Evolutionary conservation across 2,113 vertebrate genomes (phyloP).

Genomic region (Myxocyprinus asiaticus): DNA sequence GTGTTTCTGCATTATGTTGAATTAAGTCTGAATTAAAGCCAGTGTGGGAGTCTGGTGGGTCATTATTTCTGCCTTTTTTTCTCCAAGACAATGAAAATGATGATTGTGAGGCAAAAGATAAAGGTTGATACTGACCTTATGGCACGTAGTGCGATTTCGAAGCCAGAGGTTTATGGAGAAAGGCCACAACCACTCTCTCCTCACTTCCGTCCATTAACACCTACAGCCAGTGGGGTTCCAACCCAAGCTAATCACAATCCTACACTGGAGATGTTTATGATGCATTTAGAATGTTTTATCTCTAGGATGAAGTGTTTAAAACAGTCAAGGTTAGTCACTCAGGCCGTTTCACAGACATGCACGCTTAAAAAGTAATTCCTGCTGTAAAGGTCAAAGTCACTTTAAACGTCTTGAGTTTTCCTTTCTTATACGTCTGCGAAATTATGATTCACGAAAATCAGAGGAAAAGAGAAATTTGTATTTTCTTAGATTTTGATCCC

Average conservation of each 20-base stretch:
- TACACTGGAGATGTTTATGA: constrained; percentile 51
- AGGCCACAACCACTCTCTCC: constrained; percentile 62
- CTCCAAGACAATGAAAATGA: constrained; percentile 67
- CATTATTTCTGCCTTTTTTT: constrained; percentile 67
- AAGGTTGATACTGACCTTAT: constrained; percentile 71
- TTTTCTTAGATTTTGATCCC: no score
- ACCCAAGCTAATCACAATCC: constrained; percentile 36
- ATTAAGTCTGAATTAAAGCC: constrained; percentile 51
- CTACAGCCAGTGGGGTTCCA: constrained; percentile 30
- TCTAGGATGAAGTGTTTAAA: constrained; percentile 31
- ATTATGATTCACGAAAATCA: background rate
- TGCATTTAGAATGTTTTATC: constrained; percentile 55
- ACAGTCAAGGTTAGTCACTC: constrained; percentile 44
- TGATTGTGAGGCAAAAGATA: constrained; percentile 65
- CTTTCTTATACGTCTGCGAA: constrained; percentile 12
- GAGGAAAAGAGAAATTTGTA: background rate
- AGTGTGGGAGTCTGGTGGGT: constrained; percentile 59
- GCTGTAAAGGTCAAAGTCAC: constrained; percentile 47
- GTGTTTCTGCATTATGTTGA: constrained; percentile 56
- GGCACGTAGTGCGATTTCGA: constrained; percentile 68
- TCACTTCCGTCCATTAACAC: constrained; percentile 41
- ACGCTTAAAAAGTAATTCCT: background rate
- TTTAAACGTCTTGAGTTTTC: constrained; percentile 12
- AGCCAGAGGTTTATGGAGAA: constrained; percentile 66
- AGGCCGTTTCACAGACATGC: constrained; percentile 22